Evolutionary conservation across 2,797 vertebrate species (phyloP), one percentile per base, ranked within the genome.

Genomic region (Xenopus petersii): DNA sequence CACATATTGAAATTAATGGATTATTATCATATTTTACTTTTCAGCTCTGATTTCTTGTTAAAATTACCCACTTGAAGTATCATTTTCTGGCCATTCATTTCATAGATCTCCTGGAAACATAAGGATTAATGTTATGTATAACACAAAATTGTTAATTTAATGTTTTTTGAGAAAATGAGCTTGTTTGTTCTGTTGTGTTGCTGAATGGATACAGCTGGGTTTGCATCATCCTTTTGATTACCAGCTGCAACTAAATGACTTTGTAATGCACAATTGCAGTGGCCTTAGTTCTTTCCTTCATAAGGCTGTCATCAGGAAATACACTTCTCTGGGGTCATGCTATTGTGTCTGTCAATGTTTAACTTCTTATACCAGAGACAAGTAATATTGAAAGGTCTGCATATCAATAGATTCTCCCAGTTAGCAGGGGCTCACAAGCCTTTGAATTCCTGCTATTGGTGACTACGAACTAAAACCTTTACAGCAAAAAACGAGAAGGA

Each of bases 161-260:
- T 42, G 36, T 42, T 42, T 42, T 42, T 42, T 42, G 64, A 70
- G 74, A 36, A 75, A 70, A 70, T 64, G 51, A 24, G 48, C 67
- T 75, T 70, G 60, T 69, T 75, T 75, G 62, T 70, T 65, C 11
- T 56, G 36, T 70, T 71, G 64, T 76, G 68, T 76, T 71, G 15
- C 66, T 58, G 60, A 71, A 24, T 24, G 13, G 62, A 36, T 71
- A 66, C 74, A 71, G 74, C 68, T 76, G 74, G 74, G 21, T 60
- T 66, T 71, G 63, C 46, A 71, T 71, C 55, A 76, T 71, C 42
- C 64, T 48, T 24, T 42, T 76, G 74, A 76, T 71, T 76, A 71
- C 74, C 74, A 76, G 62, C 74, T 76, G 68, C 74, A 76, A 46
- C 55, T 66, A 68, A 76, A 66, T 66, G 60, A 51, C 64, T 77